Conservation (phyloP, 2,888 invertebrate genomes). For the Augiades crinisus region DNA sequence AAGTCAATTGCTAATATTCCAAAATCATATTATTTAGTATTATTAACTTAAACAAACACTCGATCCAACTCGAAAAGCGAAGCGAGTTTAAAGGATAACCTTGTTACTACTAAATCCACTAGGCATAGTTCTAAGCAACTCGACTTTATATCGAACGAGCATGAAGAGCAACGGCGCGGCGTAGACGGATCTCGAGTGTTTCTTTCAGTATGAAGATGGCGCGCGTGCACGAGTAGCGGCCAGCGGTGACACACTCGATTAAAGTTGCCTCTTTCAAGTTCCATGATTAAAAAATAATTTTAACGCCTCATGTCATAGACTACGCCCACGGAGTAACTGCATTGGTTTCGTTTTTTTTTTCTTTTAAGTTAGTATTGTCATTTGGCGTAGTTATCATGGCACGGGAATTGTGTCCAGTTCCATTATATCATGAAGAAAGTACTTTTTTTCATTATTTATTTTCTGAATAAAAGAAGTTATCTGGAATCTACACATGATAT, state of each 20-base stretch:
- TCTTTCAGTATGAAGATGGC: conserved; percentile 64
- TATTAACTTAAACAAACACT: too few relatives aligned
- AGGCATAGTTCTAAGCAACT: conserved; percentile 18
- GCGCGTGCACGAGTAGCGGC: conserved; percentile 64
- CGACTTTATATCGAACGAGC: conserved; percentile 19
- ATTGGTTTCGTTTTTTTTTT: neutral
- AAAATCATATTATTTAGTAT: too few relatives aligned
- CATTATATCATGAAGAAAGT: too few relatives aligned
- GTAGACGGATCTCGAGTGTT: conserved; percentile 71
- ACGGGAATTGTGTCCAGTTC: too few relatives aligned
- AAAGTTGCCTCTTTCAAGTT: conserved; percentile 24
- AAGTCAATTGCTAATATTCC: too few relatives aligned
- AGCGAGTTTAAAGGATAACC: conserved; percentile 16
- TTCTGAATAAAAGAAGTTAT: too few relatives aligned
- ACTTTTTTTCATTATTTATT: too few relatives aligned
- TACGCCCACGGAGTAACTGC: neutral
- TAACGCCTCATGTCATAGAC: conserved; percentile 22
- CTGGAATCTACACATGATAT: too few relatives aligned
- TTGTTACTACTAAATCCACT: conserved; percentile 7
- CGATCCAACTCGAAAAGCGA: neutral
- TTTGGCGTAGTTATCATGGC: too few relatives aligned
- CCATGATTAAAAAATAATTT: conserved; percentile 21
- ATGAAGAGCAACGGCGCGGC: conserved; percentile 48
- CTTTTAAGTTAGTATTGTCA: too few relatives aligned
- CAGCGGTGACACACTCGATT: conserved; percentile 34